Evolutionary conservation across 1,140 invertebrate genomes (phyloP).

Genomic region (Psix sp.): DNA sequence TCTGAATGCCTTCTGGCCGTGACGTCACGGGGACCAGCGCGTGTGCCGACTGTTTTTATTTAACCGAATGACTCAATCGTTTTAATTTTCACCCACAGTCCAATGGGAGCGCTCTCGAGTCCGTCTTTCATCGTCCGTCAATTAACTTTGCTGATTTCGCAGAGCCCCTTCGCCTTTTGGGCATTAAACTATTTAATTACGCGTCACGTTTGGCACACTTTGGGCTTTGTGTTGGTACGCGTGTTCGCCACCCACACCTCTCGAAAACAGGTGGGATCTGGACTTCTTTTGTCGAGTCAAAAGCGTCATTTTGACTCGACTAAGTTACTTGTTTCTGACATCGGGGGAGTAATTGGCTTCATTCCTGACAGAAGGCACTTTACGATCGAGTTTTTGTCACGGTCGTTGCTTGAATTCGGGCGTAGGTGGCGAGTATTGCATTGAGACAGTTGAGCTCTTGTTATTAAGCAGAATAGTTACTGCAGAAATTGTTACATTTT

Average conservation of each 20-base stretch:
- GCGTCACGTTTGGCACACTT: conserved; percentile 55
- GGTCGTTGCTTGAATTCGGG: neutral
- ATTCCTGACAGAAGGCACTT: conserved; percentile 4
- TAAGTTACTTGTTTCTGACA: conserved; percentile 5
- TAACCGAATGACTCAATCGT: conserved; percentile 75
- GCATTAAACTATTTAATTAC: conserved; percentile 71
- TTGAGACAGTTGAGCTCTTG: conserved; percentile 28
- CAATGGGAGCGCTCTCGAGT: conserved; percentile 64
- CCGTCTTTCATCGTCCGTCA: conserved; percentile 59
- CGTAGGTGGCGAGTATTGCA: conserved; percentile 19
- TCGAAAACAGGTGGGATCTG: conserved; percentile 36
- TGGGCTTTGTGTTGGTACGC: conserved; percentile 18
- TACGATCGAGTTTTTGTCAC: conserved; percentile 4
- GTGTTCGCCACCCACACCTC: conserved; percentile 40
- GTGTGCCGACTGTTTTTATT: conserved; percentile 68
- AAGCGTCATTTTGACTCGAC: conserved; percentile 26
- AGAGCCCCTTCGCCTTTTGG: conserved; percentile 17
- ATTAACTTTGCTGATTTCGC: conserved; percentile 73
- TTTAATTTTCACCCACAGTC: conserved; percentile 66
- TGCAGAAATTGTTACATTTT: conserved; percentile 28
- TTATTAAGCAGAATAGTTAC: conserved; percentile 11
- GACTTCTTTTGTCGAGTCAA: conserved; percentile 26
- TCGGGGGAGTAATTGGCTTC: conserved; percentile 18
- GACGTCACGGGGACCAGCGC: conserved; percentile 68
- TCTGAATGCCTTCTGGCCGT: conserved; percentile 77